These are phyloP conservation scores for Zeuzera pyrina DNA, from an alignment of 2,888 invertebrate genomes.

Conservation along the genomic window DNA sequence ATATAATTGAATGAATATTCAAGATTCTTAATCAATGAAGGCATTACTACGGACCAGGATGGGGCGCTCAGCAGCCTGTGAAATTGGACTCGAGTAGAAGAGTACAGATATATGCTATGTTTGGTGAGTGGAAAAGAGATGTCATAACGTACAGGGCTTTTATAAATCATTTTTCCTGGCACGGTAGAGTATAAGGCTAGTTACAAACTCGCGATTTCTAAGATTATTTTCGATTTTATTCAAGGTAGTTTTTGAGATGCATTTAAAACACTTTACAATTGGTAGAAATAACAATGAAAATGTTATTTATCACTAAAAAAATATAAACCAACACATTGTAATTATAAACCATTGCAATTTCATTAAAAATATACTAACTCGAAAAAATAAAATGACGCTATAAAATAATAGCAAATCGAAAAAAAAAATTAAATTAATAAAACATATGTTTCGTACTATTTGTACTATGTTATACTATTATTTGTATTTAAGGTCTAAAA, in stretches of 20 bases:
- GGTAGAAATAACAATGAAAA: no score
- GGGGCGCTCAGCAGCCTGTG: slow-evolving; percentile 62
- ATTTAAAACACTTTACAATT: no score
- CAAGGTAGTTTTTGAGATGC: background rate
- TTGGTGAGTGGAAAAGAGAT: slow-evolving; percentile 28
- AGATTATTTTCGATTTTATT: background rate
- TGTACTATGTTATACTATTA: no score
- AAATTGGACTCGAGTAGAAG: slow-evolving; percentile 62
- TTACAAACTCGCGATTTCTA: slow-evolving; percentile 19
- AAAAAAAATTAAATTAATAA: no score
- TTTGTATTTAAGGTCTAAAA: no score
- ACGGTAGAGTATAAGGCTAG: slow-evolving; percentile 45
- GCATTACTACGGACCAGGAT: slow-evolving; percentile 54
- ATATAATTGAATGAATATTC: slow-evolving; percentile 72
- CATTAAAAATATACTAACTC: no score
- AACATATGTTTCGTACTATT: no score
- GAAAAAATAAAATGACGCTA: background rate
- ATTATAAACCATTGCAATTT: background rate
- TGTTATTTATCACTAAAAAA: no score
- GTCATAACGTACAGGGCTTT: slow-evolving; percentile 38
- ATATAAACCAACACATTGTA: background rate
- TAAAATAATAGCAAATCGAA: background rate
- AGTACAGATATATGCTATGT: slow-evolving; percentile 25
- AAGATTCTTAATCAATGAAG: slow-evolving; percentile 68
- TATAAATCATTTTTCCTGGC: slow-evolving; percentile 70